These are phyloP conservation scores for Teleopsis dalmanni DNA, from an alignment of 1,140 invertebrate genomes.

Conservation along the genomic window DNA sequence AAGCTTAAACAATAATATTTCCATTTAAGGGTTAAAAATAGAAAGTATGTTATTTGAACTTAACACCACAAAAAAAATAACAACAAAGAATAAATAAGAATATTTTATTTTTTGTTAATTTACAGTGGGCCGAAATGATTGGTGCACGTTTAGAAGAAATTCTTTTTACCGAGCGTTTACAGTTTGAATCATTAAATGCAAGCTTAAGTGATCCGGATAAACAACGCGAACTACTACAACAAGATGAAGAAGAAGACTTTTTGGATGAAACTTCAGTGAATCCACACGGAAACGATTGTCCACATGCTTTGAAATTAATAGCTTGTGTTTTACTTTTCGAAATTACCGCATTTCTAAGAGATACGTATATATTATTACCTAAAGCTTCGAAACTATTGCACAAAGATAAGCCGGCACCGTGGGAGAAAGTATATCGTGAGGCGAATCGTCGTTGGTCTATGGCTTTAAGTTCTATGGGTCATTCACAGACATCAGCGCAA, in stretches of 20 bases:
- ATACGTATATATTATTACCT: constrained; percentile 82
- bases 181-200: constrained; percentile 58
- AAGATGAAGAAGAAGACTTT: constrained; percentile 97
- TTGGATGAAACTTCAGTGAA: constrained; percentile 92
- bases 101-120: background rate
- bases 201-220: constrained; percentile 74
- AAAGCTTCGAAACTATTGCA: constrained; percentile 61
- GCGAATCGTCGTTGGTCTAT: constrained; percentile 83
- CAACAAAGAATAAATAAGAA: background rate
- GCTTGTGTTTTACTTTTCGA: constrained; percentile 90
- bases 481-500: constrained; percentile 84
- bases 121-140: constrained; percentile 56
- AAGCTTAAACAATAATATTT: background rate
- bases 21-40: no score
- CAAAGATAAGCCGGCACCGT: constrained; percentile 65
- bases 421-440: constrained; percentile 70
- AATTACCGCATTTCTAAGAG: constrained; percentile 93
- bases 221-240: constrained; percentile 73
- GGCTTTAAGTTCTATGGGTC: constrained; percentile 85
- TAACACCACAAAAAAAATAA: no score
- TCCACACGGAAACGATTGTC: constrained; percentile 75
- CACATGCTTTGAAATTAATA: constrained; percentile 82
- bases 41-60: no score
- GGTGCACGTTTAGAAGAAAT: constrained; percentile 81
- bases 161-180: constrained; percentile 64